A percentile compares a stretch with the other conserved stretches of the same genome.
Evolutionary conservation across 2,797 vertebrate genomes (phyloP).

Genomic region (Enteromius unitaeniatus): DNA sequence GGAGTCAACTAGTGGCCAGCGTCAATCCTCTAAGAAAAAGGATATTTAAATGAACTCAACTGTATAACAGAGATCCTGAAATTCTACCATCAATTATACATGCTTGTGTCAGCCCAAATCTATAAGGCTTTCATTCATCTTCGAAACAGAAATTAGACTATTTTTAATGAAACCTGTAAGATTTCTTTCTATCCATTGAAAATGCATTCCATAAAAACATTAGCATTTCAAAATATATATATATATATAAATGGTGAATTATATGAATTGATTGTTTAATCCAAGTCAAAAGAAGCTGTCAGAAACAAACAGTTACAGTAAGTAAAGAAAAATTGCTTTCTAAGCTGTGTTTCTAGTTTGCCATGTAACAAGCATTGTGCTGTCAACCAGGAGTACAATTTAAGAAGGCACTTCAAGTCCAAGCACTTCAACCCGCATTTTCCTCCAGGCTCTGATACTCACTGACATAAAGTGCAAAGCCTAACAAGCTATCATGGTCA

Average conservation of each 20-base stretch:
- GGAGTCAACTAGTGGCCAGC: not conserved
- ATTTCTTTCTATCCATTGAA: not conserved
- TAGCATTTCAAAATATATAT: not conserved
- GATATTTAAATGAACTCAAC: not conserved
- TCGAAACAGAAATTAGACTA: not conserved
- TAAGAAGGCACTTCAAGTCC: conserved; percentile 7
- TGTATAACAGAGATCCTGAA: not conserved
- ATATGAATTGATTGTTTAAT: not conserved
- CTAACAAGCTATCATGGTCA: conserved; percentile 9
- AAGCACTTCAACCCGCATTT: conserved; percentile 13
- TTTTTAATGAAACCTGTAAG: not conserved
- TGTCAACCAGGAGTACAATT: not conserved
- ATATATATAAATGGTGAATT: not conserved
- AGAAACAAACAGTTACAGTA: not conserved
- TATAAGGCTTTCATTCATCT: not conserved
- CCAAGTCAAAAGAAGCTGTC: not conserved
- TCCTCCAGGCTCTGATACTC: not conserved
- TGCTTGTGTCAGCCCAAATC: not conserved
- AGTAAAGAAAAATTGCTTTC: not conserved
- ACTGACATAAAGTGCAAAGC: conserved; percentile 13
- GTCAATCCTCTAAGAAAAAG: not conserved
- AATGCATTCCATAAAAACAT: not conserved
- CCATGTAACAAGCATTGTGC: not conserved
- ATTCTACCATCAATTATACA: not conserved
- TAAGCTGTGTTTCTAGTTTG: not conserved